phyloP scores from a whole-genome alignment of 2,888 invertebrate genomes.

The Melanostoma mellinum region DNA sequence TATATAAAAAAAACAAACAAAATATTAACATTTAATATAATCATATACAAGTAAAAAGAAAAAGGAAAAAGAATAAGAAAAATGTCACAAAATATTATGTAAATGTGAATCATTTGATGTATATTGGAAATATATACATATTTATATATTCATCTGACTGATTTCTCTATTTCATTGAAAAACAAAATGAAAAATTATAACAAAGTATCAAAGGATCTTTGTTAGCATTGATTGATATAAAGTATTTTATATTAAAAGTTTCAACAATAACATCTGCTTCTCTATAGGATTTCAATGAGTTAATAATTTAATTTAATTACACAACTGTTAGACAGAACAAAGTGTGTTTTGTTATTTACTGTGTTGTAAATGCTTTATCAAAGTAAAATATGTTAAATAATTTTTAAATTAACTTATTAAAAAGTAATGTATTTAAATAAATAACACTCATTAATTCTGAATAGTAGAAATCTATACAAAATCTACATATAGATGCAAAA shows the following conservation, averaged over 20 bases:
- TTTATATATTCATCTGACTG: slow-evolving; percentile 57
- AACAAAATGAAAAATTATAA: slow-evolving; percentile 6
- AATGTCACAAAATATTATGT: slow-evolving; percentile 6
- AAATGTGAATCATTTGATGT: slow-evolving; percentile 31
- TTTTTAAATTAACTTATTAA: slow-evolving; percentile 56
- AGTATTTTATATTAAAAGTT: slow-evolving; percentile 46
- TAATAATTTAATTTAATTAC: neutral
- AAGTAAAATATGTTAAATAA: slow-evolving; percentile 50
- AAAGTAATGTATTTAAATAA: slow-evolving; percentile 26
- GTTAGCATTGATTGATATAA: slow-evolving; percentile 22
- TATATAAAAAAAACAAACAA: slow-evolving; percentile 35
- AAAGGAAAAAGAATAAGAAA: slow-evolving; percentile 11
- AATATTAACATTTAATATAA: slow-evolving; percentile 32
- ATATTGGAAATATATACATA: slow-evolving; percentile 19
- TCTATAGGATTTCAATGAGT: slow-evolving; percentile 9
- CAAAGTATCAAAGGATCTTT: slow-evolving; percentile 13
- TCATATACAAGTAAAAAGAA: slow-evolving; percentile 10
- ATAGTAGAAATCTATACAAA: slow-evolving; percentile 65
- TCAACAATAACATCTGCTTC: slow-evolving; percentile 31
- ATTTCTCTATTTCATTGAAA: slow-evolving; percentile 62
- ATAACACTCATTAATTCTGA: slow-evolving; percentile 39
- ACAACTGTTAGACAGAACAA: neutral
- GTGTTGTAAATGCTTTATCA: slow-evolving; percentile 32
- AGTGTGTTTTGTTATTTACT: slow-evolving; percentile 13
- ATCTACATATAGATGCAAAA: slow-evolving; percentile 52